Evolutionary conservation across 2,888 invertebrate genomes (phyloP), one percentile per base, ranked within the genome.

Genomic region (Apomyelois bistriatella): DNA sequence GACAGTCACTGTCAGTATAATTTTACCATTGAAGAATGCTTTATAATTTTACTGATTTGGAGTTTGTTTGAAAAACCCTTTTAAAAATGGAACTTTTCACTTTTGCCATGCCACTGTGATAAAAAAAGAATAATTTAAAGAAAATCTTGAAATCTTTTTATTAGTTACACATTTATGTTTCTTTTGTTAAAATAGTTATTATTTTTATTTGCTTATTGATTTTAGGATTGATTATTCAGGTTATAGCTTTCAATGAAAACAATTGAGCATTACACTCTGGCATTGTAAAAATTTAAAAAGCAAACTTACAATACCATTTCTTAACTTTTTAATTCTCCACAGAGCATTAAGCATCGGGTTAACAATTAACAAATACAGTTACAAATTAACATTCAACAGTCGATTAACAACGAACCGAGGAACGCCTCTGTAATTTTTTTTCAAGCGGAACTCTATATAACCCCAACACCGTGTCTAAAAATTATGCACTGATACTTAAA

Each of bases 401-500:
- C 46, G 13, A 43, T 43, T 43, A 32, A 46, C 46, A 46, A 35
- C 10, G 46, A 46, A 32, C 15, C 46, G 46, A 43, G 43, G 13
- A 43, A 28, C 43, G 43, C 43, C 43, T 43, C 12, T 12, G 43
- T 32, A 9, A 46, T 46, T 46, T 46, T 46, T 32, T 46, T 46
- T 15, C 30, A 8, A 46, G 1, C 16, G 16, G 10, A 46, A 16
- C 46, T 46, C 1, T 8, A 12, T 57, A 53, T 48, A 55, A 58
- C 58, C 52, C 38, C 38, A 12, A n/a, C 8, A 32, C 57, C 58
- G 60, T 62, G 61, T 63, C 16, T 54, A 59, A 46, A 46, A 46
- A 32, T 5, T 13, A 22, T 22, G 22, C 10, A 13, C 15, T 10
- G 22, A 42, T 9, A 15, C 15, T 9, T 32, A 35, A 16, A 5